These are phyloP conservation scores for Zoanthus sociatus DNA, from an alignment of 92 coral and sea anemone species.

Conservation along the genomic window DNA sequence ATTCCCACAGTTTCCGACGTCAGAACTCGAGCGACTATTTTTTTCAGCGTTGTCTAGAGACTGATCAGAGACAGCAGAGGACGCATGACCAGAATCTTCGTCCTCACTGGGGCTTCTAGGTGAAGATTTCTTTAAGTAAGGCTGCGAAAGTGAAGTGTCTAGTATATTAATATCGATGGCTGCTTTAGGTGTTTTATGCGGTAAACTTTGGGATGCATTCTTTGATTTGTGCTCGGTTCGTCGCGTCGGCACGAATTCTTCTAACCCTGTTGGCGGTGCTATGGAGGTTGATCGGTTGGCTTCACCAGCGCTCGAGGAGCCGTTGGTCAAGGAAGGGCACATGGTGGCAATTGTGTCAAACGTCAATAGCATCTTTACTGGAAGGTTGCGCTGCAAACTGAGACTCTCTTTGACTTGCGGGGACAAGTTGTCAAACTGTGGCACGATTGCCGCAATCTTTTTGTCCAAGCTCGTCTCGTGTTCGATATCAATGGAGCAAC, in stretches of 20 bases:
- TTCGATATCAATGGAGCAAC: conserved; percentile 1
- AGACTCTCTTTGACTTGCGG: conserved; percentile 66
- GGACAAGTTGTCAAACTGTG: conserved; percentile 72
- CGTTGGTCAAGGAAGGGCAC: conserved; percentile 56
- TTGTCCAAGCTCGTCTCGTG: conserved; percentile 69
- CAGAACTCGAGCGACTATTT: background rate
- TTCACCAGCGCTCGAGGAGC: background rate
- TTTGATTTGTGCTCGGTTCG: background rate
- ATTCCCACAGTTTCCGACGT: background rate
- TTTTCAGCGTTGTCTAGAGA: background rate
- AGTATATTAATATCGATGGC: background rate
- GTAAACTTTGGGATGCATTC: background rate
- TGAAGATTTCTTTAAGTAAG: conserved; percentile 13
- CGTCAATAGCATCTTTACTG: conserved; percentile 63
- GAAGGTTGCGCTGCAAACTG: conserved; percentile 69
- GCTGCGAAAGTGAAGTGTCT: background rate
- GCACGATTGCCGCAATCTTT: conserved; percentile 72
- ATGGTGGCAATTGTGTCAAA: conserved; percentile 64
- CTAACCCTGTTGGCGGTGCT: background rate
- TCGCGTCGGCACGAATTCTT: conserved; percentile 6
- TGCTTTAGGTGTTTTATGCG: background rate
- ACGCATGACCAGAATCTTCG: conserved; percentile 13
- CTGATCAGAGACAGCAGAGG: conserved; percentile 3
- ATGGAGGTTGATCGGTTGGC: background rate
- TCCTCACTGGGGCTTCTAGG: background rate